Percentiles rank a stretch among this genome's conserved stretches.
These are phyloP conservation scores for Puma concolor DNA, from an alignment of 2,113 vertebrate genomes.

Conservation along the genomic window DNA sequence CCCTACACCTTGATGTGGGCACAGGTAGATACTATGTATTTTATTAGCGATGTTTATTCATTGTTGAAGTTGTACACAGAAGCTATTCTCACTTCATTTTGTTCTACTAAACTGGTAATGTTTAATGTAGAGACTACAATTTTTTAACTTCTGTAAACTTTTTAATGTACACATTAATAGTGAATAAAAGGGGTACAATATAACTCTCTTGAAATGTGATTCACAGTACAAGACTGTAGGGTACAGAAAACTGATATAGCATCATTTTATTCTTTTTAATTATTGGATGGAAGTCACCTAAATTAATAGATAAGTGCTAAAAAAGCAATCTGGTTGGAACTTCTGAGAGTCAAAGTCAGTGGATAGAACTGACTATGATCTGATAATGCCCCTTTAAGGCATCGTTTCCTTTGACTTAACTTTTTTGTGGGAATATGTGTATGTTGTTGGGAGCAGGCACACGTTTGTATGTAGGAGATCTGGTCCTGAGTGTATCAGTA, in stretches of 20 bases:
- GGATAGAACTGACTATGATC: not conserved
- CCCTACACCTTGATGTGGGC: not conserved
- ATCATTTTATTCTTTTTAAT: conserved; percentile 17
- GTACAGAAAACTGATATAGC: not conserved
- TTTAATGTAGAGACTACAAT: not conserved
- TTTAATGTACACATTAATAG: not conserved
- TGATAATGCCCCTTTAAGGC: not conserved
- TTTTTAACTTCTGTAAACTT: not conserved
- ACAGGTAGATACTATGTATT: not conserved
- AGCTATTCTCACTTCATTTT: not conserved
- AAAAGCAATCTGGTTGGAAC: not conserved
- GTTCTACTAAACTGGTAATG: not conserved
- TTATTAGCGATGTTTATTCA: not conserved
- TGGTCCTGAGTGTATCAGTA: not conserved
- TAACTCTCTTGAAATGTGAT: not conserved
- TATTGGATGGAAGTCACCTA: not conserved
- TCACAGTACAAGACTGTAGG: not conserved
- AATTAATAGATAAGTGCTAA: not conserved
- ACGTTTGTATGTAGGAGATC: not conserved
- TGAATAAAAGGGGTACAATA: not conserved
- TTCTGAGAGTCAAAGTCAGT: not conserved
- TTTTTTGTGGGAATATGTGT: not conserved
- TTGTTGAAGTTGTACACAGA: not conserved
- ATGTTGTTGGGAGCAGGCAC: not conserved
- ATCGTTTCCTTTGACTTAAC: not conserved